Percentiles rank a stretch among this genome's conserved stretches.
phyloP scores from a whole-genome alignment of 1,140 invertebrate species.

The Aphelenchoides fujianensis region DNA sequence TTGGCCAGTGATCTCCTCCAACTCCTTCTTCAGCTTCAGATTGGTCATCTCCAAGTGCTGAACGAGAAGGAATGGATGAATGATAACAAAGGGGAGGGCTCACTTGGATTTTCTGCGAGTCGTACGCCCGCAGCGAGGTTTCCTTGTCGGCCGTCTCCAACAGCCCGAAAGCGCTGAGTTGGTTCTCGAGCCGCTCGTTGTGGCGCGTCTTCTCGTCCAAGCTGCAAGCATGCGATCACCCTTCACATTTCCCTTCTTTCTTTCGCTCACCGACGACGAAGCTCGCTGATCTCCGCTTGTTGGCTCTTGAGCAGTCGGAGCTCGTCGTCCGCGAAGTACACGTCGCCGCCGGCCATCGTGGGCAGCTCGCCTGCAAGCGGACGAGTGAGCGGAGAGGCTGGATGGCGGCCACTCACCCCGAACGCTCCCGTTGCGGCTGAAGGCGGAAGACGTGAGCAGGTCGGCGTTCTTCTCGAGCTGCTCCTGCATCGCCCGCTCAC shows the following conservation, averaged over 20 bases:
- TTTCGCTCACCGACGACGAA: no score
- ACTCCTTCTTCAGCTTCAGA: conserved; percentile 5
- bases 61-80: conserved; percentile 10
- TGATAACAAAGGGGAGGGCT: conserved; percentile 9
- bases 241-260: no score
- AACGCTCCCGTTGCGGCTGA: conserved; percentile 23
- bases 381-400: neutral
- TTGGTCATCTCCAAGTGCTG: conserved; percentile 21
- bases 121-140: no score
- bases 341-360: conserved; percentile 19
- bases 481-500: conserved; percentile 37
- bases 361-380: conserved; percentile 21
- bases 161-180: conserved; percentile 27
- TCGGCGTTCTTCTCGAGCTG: conserved; percentile 51
- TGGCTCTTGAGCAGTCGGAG: conserved; percentile 40
- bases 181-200: conserved; percentile 25
- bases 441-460: conserved; percentile 35
- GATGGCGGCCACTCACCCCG: conserved; percentile 12
- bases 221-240: no score
- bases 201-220: conserved; percentile 4
- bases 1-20: neutral
- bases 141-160: no score
- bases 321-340: no score
- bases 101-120: neutral
- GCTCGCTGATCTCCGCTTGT: conserved; percentile 39